Conservation (phyloP, 2,888 invertebrate species). For the Oscheius onirici region DNA sequence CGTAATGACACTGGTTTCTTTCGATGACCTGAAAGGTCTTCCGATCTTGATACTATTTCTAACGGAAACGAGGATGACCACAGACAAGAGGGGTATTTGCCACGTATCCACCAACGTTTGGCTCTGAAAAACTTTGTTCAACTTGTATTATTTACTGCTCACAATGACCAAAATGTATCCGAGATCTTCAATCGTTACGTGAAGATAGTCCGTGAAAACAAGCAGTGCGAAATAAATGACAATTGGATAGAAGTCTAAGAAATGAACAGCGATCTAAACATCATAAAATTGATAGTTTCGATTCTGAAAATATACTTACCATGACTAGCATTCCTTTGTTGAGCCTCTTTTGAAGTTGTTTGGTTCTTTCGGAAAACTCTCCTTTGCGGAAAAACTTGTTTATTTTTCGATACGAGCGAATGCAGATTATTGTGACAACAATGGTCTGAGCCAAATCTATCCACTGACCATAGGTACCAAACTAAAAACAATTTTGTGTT, state of each 20-base stretch:
- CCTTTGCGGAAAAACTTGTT: background rate
- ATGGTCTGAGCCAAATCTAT: background rate
- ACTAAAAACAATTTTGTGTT: too few relatives aligned
- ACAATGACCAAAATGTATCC: background rate
- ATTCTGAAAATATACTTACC: background rate
- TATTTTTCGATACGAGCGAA: background rate
- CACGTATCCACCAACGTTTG: background rate
- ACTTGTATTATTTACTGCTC: background rate
- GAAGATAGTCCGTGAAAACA: background rate
- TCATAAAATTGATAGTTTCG: too few relatives aligned
- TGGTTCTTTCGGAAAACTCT: constrained; percentile 4
- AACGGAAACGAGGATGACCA: background rate
- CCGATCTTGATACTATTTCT: background rate
- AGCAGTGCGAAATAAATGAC: background rate
- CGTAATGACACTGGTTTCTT: background rate
- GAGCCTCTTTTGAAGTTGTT: background rate
- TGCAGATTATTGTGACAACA: background rate
- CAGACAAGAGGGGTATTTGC: constrained; percentile 1
- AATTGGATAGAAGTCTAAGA: background rate
- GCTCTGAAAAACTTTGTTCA: background rate
- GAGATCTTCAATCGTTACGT: background rate
- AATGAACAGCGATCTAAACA: background rate
- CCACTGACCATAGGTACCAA: too few relatives aligned
- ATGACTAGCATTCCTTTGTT: constrained; percentile 13
- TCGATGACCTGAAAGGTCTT: background rate